Evolutionary conservation across 2,797 vertebrate genomes (phyloP).

Genomic region (Florisuga fusca): DNA sequence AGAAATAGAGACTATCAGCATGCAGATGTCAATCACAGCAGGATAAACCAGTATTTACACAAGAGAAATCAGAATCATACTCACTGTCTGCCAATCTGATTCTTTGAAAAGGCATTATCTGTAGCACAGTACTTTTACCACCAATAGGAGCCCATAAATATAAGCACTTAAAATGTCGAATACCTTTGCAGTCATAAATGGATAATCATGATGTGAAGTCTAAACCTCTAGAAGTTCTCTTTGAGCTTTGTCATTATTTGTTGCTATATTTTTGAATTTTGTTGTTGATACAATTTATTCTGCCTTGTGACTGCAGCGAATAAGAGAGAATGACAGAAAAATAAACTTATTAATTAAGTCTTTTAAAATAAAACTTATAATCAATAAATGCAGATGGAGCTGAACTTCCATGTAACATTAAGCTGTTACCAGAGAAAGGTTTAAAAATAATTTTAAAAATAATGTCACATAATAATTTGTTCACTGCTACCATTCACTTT

Average conservation of each 20-base stretch:
- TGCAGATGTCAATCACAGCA: neutral
- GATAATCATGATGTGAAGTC: neutral
- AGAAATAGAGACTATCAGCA: neutral
- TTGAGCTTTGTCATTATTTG: neutral
- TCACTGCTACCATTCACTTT: neutral
- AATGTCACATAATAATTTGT: neutral
- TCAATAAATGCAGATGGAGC: neutral
- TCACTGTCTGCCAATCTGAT: neutral
- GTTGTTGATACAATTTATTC: neutral
- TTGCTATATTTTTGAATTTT: neutral
- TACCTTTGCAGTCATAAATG: neutral
- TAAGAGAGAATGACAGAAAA: neutral
- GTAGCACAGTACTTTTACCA: neutral
- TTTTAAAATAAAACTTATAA: neutral
- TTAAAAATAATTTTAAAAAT: neutral
- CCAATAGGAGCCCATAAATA: neutral
- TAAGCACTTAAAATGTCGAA: neutral
- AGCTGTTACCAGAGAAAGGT: neutral
- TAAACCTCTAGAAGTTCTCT: neutral
- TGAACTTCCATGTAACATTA: constrained; percentile 12
- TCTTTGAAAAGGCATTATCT: neutral
- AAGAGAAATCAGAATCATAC: neutral
- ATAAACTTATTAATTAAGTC: neutral
- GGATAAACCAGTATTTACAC: neutral
- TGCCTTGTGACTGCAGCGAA: neutral